A percentile compares a stretch with the other conserved stretches of the same genome.
Conservation (phyloP, 2,797 vertebrate species). For the Clarias platycephalus region DNA sequence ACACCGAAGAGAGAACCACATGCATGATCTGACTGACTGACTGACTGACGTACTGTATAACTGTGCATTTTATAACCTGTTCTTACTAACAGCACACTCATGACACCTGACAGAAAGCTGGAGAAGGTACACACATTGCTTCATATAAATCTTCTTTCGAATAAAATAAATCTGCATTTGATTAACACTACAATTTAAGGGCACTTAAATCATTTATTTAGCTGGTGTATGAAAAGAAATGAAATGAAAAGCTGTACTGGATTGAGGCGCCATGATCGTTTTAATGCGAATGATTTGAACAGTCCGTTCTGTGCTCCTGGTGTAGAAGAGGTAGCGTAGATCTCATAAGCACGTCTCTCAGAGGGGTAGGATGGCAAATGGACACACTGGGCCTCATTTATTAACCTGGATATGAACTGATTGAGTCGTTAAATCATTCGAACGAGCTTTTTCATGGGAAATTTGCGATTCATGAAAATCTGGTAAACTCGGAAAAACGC, state of each 20-base stretch:
- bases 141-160: neutral
- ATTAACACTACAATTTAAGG: neutral
- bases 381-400: slow-evolving; percentile 3
- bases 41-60: neutral
- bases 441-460: neutral
- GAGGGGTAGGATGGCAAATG: neutral
- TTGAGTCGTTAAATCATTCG: neutral
- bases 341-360: neutral
- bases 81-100: neutral
- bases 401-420: neutral
- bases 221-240: neutral
- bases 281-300: slow-evolving; percentile 13
- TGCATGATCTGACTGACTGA: neutral
- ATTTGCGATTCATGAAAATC: neutral
- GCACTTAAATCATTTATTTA: slow-evolving; percentile 3
- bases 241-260: slow-evolving; percentile 4
- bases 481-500: neutral
- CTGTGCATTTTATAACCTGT: neutral
- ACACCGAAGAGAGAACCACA: neutral
- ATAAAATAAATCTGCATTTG: slow-evolving; percentile 4
- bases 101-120: neutral
- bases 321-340: neutral
- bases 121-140: neutral
- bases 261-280: neutral
- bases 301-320: too few relatives aligned